These are phyloP conservation scores for Drosophila melanica DNA, from an alignment of 1,140 invertebrate genomes.

Conservation along the genomic window DNA sequence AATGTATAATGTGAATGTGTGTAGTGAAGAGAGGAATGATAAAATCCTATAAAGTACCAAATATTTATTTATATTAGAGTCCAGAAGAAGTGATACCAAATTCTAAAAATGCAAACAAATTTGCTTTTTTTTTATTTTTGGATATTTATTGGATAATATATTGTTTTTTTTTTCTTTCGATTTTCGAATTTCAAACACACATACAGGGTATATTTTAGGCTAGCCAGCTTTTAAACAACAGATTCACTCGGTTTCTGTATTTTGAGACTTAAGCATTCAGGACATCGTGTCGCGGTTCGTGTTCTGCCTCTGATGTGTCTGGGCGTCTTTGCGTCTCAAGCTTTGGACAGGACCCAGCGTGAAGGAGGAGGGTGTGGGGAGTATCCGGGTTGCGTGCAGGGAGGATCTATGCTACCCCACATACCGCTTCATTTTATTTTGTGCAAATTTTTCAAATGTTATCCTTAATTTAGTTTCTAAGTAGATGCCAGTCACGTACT, in stretches of 20 bases:
- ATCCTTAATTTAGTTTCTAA: constrained; percentile 83
- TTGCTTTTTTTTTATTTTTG: too few species aligned
- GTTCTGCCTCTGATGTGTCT: constrained; percentile 41
- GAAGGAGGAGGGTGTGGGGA: not conserved
- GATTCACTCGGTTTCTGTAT: not conserved
- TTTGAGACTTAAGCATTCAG: constrained; percentile 76
- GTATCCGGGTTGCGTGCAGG: not conserved
- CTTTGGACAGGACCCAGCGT: not conserved
- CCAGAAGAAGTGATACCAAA: not conserved
- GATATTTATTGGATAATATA: too few species aligned
- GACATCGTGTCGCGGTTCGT: constrained; percentile 72
- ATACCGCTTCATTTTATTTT: constrained; percentile 76
- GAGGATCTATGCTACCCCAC: constrained; percentile 19
- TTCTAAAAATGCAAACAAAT: too few species aligned
- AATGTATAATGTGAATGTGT: not conserved
- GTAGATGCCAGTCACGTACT: constrained; percentile 77
- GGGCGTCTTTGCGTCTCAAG: constrained; percentile 17
- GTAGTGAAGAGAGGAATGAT: too few species aligned
- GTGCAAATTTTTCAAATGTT: constrained; percentile 83
- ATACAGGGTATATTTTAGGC: not conserved
- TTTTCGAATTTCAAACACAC: too few species aligned
- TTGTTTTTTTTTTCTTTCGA: too few species aligned
- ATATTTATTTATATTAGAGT: too few species aligned
- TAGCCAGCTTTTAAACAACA: too few species aligned
- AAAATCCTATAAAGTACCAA: too few species aligned